Evolutionary conservation across 1,140 invertebrate species (phyloP).

Genomic region (Sinella curviseta): DNA sequence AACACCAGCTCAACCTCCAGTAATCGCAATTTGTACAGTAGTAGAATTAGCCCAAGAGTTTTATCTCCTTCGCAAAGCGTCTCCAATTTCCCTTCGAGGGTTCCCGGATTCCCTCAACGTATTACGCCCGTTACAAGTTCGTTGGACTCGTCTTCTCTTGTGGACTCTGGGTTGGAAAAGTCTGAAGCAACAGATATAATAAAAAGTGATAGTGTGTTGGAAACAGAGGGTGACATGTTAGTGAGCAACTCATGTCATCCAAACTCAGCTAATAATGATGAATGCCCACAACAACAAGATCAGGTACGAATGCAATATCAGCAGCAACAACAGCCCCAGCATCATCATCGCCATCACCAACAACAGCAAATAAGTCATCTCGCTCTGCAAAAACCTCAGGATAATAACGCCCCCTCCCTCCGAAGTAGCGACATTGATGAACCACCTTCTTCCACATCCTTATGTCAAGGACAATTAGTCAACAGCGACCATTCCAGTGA

Average conservation of each 20-base stretch:
- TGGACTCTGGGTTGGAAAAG: conserved; percentile 20
- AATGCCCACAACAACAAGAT: neutral
- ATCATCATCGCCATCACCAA: neutral
- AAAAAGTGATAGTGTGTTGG: conserved; percentile 10
- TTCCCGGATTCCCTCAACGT: conserved; percentile 70
- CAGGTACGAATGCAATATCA: neutral
- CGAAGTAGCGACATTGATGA: conserved; percentile 1
- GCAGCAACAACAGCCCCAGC: neutral
- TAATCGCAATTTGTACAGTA: conserved; percentile 23
- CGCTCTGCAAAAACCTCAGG: neutral
- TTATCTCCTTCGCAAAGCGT: conserved; percentile 27
- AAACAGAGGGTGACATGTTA: neutral
- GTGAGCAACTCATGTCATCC: neutral
- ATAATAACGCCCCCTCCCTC: neutral
- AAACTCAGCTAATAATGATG: conserved; percentile 3
- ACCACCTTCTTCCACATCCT: neutral
- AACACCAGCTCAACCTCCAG: conserved; percentile 24
- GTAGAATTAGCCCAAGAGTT: conserved; percentile 30
- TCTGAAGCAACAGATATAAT: conserved; percentile 11
- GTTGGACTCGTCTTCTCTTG: conserved; percentile 5
- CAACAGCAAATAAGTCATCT: neutral
- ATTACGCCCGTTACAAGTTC: conserved; percentile 53
- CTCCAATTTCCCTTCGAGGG: conserved; percentile 17
- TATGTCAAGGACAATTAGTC: conserved; percentile 24
- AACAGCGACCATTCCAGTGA: conserved; percentile 11